Evolutionary conservation across 2,888 invertebrate species (phyloP).

Genomic region (Drepana falcataria): DNA sequence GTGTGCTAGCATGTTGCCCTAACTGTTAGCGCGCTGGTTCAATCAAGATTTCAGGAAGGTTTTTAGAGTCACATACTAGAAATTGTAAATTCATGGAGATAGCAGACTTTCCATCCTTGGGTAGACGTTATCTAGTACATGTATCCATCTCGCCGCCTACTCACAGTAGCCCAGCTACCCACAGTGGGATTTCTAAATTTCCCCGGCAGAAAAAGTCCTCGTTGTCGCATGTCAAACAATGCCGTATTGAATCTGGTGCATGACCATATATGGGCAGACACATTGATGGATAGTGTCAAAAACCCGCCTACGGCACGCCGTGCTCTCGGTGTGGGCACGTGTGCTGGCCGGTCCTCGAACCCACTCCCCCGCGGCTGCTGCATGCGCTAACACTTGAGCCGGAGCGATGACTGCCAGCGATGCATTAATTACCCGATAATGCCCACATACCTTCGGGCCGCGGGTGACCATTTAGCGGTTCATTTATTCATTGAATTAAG

Average conservation of each 20-base stretch:
- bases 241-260: constrained; percentile 31
- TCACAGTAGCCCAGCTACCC: constrained; percentile 6
- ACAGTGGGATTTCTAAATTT: constrained; percentile 2
- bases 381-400: no score
- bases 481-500: no score
- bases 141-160: background rate
- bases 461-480: no score
- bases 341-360: constrained; percentile 34
- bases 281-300: constrained; percentile 47
- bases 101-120: no score
- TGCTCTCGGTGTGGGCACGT: constrained; percentile 9
- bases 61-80: no score
- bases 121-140: no score
- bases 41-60: no score
- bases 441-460: background rate
- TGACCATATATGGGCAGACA: constrained; percentile 35
- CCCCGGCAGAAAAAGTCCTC: constrained; percentile 17
- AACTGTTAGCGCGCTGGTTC: no score
- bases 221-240: constrained; percentile 24
- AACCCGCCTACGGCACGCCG: constrained; percentile 35
- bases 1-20: no score
- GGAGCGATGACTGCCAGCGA: no score
- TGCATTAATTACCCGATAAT: constrained; percentile 3
- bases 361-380: constrained; percentile 34
- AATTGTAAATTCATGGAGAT: no score